These are phyloP conservation scores for Hanleya hanleyi DNA, from an alignment of 2,888 invertebrate species.

Conservation along the genomic window DNA sequence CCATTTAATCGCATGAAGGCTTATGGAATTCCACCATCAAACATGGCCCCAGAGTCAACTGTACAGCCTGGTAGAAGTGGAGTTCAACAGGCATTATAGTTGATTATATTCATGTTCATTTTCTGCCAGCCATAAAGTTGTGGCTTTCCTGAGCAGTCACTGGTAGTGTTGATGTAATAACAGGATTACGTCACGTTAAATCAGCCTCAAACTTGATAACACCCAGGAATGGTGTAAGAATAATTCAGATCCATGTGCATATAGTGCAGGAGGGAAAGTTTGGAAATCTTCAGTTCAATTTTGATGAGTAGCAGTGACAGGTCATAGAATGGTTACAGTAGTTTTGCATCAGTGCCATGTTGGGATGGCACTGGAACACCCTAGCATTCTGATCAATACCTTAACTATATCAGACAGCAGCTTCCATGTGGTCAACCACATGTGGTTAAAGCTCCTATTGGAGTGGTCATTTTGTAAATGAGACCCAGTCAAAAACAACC, in stretches of 20 bases:
- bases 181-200: neutral
- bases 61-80: no score
- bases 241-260: no score
- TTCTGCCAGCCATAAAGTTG: no score
- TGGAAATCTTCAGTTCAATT: neutral
- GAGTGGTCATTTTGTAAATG: neutral
- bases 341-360: no score
- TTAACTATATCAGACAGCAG: neutral
- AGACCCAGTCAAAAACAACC: neutral
- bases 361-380: no score
- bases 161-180: neutral
- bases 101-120: no score
- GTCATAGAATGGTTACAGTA: no score
- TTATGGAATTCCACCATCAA: no score
- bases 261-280: no score
- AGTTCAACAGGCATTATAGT: neutral
- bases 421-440: slow-evolving; percentile 1
- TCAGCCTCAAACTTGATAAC: neutral
- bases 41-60: no score
- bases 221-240: no score
- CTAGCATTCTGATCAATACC: neutral
- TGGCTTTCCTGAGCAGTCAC: neutral
- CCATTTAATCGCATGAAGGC: no score
- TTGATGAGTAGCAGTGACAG: neutral
- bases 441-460: neutral